These are phyloP conservation scores for Drosophila mercatorum DNA, from an alignment of 2,888 invertebrate genomes.

Conservation along the genomic window DNA sequence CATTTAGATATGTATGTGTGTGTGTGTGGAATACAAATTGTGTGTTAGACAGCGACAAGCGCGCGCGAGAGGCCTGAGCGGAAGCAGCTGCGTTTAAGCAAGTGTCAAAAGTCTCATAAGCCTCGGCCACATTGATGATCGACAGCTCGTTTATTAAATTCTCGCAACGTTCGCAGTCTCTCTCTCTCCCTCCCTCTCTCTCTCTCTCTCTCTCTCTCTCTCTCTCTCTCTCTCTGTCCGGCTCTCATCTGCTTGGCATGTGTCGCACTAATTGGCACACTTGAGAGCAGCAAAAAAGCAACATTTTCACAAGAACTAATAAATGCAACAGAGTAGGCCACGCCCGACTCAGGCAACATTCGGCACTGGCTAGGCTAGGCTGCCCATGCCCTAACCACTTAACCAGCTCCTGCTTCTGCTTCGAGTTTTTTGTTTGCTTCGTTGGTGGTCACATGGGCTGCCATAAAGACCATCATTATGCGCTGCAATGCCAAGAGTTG, in stretches of 20 bases:
- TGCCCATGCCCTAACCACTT: not conserved
- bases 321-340: constrained; percentile 36
- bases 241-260: not conserved
- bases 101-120: constrained; percentile 62
- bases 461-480: constrained; percentile 16
- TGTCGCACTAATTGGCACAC: constrained; percentile 47
- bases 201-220: not conserved
- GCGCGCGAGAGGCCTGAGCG: constrained; percentile 10
- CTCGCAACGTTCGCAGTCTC: not conserved
- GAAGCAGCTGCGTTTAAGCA: constrained; percentile 32
- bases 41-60: constrained; percentile 19
- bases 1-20: constrained; percentile 4
- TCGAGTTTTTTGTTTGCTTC: constrained; percentile 2
- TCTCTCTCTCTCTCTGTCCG: not conserved
- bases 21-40: constrained; percentile 41
- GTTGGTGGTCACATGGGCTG: constrained; percentile 16
- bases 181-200: not conserved
- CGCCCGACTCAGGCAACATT: constrained; percentile 9
- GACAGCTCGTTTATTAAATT: constrained; percentile 35
- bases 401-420: not conserved
- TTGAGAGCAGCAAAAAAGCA: constrained; percentile 39
- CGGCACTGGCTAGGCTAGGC: constrained; percentile 15
- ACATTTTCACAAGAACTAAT: constrained; percentile 50
- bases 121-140: constrained; percentile 43
- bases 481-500: not conserved